Evolutionary conservation across 2,113 vertebrate genomes (phyloP), one percentile per base, ranked within the genome.

Genomic region (Festucalex cinctus): DNA sequence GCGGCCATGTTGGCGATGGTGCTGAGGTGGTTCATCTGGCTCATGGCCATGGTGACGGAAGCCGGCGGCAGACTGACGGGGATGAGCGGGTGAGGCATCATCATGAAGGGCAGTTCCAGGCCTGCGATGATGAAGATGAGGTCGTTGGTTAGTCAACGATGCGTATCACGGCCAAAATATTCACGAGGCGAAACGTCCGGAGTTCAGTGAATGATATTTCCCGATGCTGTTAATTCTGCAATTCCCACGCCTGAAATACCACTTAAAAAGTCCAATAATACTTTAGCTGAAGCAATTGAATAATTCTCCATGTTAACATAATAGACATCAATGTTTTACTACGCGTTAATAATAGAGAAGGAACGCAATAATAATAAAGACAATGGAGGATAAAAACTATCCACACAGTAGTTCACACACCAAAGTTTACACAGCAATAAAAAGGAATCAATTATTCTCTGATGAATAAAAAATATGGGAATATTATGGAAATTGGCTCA

Each of bases 31-130:
- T 98, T 98, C 97, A 99, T 99, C 92, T 99, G 97, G 92, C 95
- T 98, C 97, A 99, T 99, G 3, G 97, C 97, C 97, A 99, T 99
- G 16, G 96, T 98, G 90, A 99, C 97, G 79, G 97, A 99, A 68
- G 97, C 97, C 86, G 96, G 96, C 91, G 97, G 97, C 94, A 99
- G 93, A 91, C 95, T 98, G 91, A 99, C 97, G 0, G 97, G 97
- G 88, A 99, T 98, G 86, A 99, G 92, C 0, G 97, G 97, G 85
- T 99, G 97, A 80, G 97, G 97, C 97, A 99, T 99, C 97, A 99
- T 99, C 97, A 99, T 99, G 86, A 99, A 98, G 83, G 97, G 97
- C 85, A 99, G 96, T 88, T 99, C 97, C 93, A 99, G 84, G 82
- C 97, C 97, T 99, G 64, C 12, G 2, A 82, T 64, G 71, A 73